Evolutionary conservation across 30 jellyfish, hydroid and myxozoan genomes (phyloP).

Genomic region (Aurelia coerulea): DNA sequence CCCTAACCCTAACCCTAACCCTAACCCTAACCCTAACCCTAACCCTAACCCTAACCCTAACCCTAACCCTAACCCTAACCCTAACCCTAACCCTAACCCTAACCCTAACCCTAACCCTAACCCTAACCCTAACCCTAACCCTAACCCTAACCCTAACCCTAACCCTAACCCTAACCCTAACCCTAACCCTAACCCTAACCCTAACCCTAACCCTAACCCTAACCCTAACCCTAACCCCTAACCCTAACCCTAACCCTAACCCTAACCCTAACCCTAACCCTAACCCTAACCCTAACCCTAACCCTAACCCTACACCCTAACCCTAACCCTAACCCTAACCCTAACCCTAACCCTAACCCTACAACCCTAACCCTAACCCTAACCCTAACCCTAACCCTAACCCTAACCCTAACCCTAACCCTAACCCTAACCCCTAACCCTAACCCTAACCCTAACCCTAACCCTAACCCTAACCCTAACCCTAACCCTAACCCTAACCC

Average conservation of each 20-base stretch:
- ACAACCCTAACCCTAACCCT: too few species aligned
- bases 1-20: constrained; percentile 32
- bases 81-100: constrained; percentile 31
- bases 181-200: constrained; percentile 32
- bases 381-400: too few species aligned
- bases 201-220: constrained; percentile 31
- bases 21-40: constrained; percentile 32
- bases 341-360: too few species aligned
- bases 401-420: too few species aligned
- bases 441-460: too few species aligned
- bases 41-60: constrained; percentile 29
- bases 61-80: constrained; percentile 32
- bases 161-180: constrained; percentile 29
- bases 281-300: constrained; percentile 18
- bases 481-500: too few species aligned
- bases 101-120: constrained; percentile 29
- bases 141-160: constrained; percentile 31
- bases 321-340: too few species aligned
- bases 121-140: constrained; percentile 32
- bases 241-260: constrained; percentile 16
- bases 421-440: too few species aligned
- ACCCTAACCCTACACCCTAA: too few species aligned
- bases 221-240: too few species aligned
- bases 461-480: too few species aligned
- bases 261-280: constrained; percentile 29